Evolutionary conservation across 2,888 invertebrate genomes (phyloP).

Genomic region (Alloscopus bannaensis): DNA sequence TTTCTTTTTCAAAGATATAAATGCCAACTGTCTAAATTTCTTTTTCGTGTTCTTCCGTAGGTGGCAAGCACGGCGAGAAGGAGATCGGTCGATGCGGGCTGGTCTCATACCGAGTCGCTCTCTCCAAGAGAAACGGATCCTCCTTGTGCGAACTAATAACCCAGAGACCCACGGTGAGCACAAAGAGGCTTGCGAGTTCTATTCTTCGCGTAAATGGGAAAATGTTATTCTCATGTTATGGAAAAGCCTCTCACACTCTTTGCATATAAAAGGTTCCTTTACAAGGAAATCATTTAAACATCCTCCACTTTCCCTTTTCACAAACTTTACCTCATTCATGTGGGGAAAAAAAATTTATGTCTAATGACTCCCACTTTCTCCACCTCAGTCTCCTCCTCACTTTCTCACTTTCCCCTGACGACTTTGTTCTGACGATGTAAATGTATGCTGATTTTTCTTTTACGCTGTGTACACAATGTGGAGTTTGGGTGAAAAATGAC

Average conservation of each 20-base stretch:
- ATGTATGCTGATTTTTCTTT: no score
- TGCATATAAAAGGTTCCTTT: no score
- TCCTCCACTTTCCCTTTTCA: neutral
- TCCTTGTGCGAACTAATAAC: constrained; percentile 84
- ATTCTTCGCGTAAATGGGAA: no score
- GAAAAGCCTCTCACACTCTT: no score
- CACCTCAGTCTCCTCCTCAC: neutral
- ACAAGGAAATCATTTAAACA: no score
- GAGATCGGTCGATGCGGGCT: constrained; percentile 92
- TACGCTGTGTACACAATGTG: no score
- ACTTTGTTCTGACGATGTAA: constrained; percentile 17
- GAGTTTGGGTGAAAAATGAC: constrained; percentile 30
- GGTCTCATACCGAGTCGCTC: constrained; percentile 96
- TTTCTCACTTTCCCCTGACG: neutral
- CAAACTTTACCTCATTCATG: neutral
- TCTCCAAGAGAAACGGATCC: constrained; percentile 90
- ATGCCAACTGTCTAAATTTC: constrained; percentile 6
- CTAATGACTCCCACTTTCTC: constrained; percentile 37
- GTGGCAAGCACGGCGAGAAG: constrained; percentile 95
- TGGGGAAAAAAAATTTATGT: constrained; percentile 39
- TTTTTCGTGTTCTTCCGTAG: constrained; percentile 75
- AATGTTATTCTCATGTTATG: no score
- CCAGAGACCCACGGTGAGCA: constrained; percentile 80
- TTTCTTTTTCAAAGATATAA: neutral
- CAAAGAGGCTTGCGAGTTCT: no score